Evolutionary conservation across 2,888 invertebrate species (phyloP), one percentile per base, ranked within the genome.

Genomic region (Trichopria drosophilae): DNA sequence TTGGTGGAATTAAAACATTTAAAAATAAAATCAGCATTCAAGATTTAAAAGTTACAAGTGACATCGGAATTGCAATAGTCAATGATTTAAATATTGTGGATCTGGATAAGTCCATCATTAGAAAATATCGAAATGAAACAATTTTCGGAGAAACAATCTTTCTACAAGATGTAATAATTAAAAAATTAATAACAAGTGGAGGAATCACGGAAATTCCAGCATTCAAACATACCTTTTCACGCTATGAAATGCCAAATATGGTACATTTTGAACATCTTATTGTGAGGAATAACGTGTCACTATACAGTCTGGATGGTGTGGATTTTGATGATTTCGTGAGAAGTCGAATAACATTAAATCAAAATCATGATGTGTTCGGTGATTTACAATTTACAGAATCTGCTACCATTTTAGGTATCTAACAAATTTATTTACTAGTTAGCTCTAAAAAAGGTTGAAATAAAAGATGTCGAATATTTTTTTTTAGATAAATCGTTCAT

Each of bases 241-340:
- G n/a, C n/a, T n/a, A n/a, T 10, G 40, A 3, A 7, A 45, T 72
- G 36, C 68, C 66, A 1, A 39, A 53, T 10, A 53, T 57, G 4
- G 51, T 63, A 6, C 35, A 49, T 10, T 67, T 73, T 2, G 40
- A 63, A 18, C 16, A 66, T 20, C 57, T 72, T 3, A 20, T 53
- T 1, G 56, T 71, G 3, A 16, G 45, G 16, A 15, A 44, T 4
- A 40, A 63, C 6, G 51, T 62, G 5, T 39, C 16, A 20, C 19
- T 66, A 4, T 26, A 60, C 6, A 53, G 51, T 20, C 39, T 72
- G 4, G 67, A 72, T 42, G 61, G 57, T 0, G 40, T 71, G 10
- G 42, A 66, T 7, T 60, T 73, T n/a, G 53, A 71, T 26, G 50
- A 63, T 9, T 72, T 72, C 40, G 19, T 61, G 2, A 45, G 47